Base-by-base conservation (phyloP, 2,113 vertebrate genomes). In the Grallaria varia region DNA sequence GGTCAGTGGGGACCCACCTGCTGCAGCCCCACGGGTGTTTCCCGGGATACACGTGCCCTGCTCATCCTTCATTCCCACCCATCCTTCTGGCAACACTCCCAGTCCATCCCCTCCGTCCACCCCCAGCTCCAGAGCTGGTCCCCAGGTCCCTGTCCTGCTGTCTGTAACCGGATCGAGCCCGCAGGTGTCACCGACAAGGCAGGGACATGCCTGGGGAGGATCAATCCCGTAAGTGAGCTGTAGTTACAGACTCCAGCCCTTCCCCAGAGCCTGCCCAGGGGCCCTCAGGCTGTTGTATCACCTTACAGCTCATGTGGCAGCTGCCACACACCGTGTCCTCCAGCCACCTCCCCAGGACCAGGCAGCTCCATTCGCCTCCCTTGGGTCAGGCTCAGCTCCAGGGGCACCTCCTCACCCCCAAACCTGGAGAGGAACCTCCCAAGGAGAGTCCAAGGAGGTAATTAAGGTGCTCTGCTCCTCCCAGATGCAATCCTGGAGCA, bases 11-110 rank as follows among this genome's bases (percentile, higher is more conserved):
- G 37, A 45, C 60, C 60, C 47, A 7, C 47, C 30, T 16, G 19
- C 67, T 2, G 10, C 66, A 78, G 37, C 53, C 64, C 76, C 64
- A 17, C 1, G 2, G 45, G 39, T 14, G 8, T 11, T 58, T 44
- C 14, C 28, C 17, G 0, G 2, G 12, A 10, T 6, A 14, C 6
- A 0, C 7, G 3, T 22, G 20, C 52, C 60, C 71, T 53, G 56
- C n/a, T 64, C 69, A 19, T 24, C 56, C 52, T 50, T 25, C 16
- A 31, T 8, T 9, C 15, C 42, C 45, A n/a, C 33, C 22, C 59
- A 45, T 19, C 64, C 59, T 58, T 50, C 25, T 27, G 18, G 23
- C 56, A 58, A 28, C 1, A 2, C 30, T 49, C 27, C 66, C 2
- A 1, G 39, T 14, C 40, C 7, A 3, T 4, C 10, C 28, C 72